Evolutionary conservation across 2,113 vertebrate genomes (phyloP).

Genomic region (Pitta sordida): DNA sequence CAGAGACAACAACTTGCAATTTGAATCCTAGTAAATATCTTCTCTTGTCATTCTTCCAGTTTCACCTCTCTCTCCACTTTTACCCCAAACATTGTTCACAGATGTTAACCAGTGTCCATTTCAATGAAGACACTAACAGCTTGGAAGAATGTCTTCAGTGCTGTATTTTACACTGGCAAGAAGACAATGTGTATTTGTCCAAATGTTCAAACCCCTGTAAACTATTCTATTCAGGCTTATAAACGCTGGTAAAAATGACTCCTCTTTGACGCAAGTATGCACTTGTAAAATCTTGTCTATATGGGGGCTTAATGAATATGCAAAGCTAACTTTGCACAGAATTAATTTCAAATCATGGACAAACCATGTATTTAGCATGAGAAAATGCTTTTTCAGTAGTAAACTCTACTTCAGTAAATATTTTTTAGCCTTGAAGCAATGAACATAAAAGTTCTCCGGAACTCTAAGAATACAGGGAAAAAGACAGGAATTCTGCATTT

Average conservation of each 20-base stretch:
- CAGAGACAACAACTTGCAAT: background rate
- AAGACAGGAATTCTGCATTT: background rate
- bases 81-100: background rate
- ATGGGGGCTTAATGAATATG: background rate
- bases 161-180: background rate
- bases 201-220: background rate
- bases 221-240: background rate
- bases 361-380: background rate
- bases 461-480: background rate
- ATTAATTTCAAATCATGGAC: background rate
- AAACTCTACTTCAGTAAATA: background rate
- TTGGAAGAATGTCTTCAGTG: background rate
- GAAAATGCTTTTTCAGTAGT: background rate
- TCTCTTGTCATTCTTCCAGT: background rate
- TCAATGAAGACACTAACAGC: background rate
- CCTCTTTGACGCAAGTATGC: background rate
- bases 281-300: background rate
- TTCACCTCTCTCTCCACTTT: background rate
- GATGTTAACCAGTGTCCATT: background rate
- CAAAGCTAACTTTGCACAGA: background rate
- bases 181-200: background rate
- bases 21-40: background rate
- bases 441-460: background rate
- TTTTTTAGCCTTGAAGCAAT: background rate
- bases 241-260: background rate